phyloP scores from a whole-genome alignment of 1,140 invertebrate genomes.

The Rhysida immarginata region DNA sequence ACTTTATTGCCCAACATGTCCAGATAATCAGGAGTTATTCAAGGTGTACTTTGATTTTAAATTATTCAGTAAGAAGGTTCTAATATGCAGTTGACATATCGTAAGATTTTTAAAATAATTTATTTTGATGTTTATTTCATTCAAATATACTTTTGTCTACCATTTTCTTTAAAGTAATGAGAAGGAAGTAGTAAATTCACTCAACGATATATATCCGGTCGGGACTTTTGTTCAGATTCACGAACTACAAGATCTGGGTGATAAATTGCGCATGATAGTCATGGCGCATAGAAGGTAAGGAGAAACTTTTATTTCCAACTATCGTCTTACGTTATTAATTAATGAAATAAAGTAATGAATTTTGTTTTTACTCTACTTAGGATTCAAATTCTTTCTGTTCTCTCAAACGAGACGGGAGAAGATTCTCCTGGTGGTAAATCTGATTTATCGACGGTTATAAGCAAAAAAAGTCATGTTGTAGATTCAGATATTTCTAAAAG shows the following conservation, averaged over 20 bases:
- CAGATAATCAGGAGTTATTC: too few relatives aligned
- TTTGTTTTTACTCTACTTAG: slow-evolving; percentile 12
- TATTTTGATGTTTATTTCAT: background rate
- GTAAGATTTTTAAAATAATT: background rate
- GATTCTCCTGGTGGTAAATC: too few relatives aligned
- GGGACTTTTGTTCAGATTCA: slow-evolving; percentile 97
- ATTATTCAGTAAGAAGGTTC: background rate
- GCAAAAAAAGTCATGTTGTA: too few relatives aligned
- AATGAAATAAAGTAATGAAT: too few relatives aligned
- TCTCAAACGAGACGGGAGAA: too few relatives aligned
- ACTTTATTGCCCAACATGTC: too few relatives aligned
- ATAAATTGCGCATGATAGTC: slow-evolving; percentile 77
- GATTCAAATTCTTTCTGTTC: slow-evolving; percentile 17
- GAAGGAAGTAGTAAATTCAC: slow-evolving; percentile 63
- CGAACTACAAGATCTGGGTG: slow-evolving; percentile 89
- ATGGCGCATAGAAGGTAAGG: slow-evolving; percentile 71
- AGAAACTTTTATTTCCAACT: too few relatives aligned
- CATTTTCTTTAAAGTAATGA: slow-evolving; percentile 44
- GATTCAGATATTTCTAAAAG: too few relatives aligned
- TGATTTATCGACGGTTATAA: too few relatives aligned
- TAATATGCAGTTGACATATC: background rate
- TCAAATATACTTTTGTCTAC: background rate
- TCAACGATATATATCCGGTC: slow-evolving; percentile 77
- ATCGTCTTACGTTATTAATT: slow-evolving; percentile 3
- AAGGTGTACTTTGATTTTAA: background rate